Percentiles rank a stretch among this genome's conserved stretches.
Evolutionary conservation across 2,113 vertebrate genomes (phyloP).

Genomic region (Amphilophus citrinellus): DNA sequence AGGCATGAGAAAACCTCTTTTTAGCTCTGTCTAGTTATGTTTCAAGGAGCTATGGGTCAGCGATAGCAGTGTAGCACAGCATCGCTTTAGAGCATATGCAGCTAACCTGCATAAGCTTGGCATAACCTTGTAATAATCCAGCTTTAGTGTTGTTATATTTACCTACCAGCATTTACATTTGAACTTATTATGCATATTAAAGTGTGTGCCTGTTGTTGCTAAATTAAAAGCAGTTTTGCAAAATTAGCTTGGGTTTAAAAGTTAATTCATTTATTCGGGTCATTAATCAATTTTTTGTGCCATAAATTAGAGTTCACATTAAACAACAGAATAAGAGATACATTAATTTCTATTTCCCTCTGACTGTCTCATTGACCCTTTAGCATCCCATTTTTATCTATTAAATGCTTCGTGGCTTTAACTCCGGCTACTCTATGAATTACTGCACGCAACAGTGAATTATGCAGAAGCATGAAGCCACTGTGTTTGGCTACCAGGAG

Average conservation of each 20-base stretch:
- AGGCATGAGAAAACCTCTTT: neutral
- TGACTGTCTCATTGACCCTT: constrained; percentile 41
- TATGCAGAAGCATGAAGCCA: constrained; percentile 67
- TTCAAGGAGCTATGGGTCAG: neutral
- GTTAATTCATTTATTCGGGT: neutral
- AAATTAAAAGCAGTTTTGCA: neutral
- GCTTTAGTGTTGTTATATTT: neutral
- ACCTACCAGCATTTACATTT: neutral
- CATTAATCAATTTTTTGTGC: neutral
- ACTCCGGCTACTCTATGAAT: constrained; percentile 39
- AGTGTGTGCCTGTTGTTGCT: neutral
- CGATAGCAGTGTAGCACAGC: neutral
- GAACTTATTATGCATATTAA: neutral
- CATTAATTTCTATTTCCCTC: neutral
- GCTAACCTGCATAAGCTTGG: neutral
- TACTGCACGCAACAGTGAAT: constrained; percentile 40
- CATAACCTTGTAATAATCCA: neutral
- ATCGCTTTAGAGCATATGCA: neutral
- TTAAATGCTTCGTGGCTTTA: constrained; percentile 40
- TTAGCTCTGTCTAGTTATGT: neutral
- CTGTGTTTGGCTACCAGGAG: constrained; percentile 39
- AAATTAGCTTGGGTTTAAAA: neutral
- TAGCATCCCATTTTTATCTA: constrained; percentile 8
- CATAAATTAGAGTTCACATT: neutral
- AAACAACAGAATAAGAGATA: neutral